These are phyloP conservation scores for Onychostruthus taczanowskii DNA, from an alignment of 2,113 vertebrate genomes.

Conservation along the genomic window DNA sequence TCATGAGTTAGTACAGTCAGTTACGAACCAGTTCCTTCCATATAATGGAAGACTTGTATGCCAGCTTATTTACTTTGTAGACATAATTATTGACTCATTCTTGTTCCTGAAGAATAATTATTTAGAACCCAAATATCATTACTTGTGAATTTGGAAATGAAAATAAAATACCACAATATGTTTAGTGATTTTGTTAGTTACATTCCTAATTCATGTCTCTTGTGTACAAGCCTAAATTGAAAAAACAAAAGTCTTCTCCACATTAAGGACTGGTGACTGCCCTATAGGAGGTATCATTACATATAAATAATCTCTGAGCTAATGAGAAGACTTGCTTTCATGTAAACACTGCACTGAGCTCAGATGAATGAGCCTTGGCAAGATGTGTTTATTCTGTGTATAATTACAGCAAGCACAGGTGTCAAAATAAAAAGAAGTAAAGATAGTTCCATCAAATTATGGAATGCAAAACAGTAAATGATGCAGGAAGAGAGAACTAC, in stretches of 20 bases:
- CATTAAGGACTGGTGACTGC: background rate
- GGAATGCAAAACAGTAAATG: background rate
- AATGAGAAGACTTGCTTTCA: background rate
- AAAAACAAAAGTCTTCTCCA: background rate
- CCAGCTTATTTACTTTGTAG: background rate
- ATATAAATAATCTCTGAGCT: background rate
- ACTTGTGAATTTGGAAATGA: background rate
- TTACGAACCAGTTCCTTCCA: background rate
- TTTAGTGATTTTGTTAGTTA: background rate
- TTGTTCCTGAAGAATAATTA: background rate
- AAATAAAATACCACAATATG: background rate
- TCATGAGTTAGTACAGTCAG: background rate
- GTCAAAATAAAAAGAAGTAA: background rate
- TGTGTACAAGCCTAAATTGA: background rate
- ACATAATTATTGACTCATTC: background rate
- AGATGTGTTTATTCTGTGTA: background rate
- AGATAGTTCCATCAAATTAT: background rate
- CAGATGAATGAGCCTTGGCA: background rate
- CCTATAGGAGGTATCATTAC: background rate
- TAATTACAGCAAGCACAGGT: background rate
- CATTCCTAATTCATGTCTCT: background rate
- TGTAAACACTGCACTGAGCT: background rate
- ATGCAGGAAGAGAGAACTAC: background rate
- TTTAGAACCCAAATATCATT: background rate
- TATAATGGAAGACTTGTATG: background rate